Base-by-base conservation (phyloP, 1,140 invertebrate species). In the Ips nitidus region DNA sequence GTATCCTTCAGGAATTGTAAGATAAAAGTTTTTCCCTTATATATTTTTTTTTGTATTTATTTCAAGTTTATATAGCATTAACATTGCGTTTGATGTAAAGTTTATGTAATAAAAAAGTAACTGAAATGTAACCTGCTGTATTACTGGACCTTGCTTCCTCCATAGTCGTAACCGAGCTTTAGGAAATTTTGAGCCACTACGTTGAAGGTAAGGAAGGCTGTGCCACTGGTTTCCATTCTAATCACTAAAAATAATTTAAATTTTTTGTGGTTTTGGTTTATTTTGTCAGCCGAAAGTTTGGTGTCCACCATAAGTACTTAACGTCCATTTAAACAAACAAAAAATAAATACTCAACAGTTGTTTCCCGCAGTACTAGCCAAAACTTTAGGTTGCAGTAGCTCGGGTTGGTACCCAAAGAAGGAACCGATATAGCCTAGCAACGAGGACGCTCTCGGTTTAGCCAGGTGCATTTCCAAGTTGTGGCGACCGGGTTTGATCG, bases 341-440 rank as follows among this genome's bases (percentile, higher is more conserved):
- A 56, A 56, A 56, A 63, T 43, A 7, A 39, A n/a, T 56, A 60
- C 36, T 59, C 22, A 47, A 80, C 79, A 64, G 70, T 80, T 74
- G 75, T 74, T 80, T 65, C 79, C 78, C 39, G 75, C 74, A 37
- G 77, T 76, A 2, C 74, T 78, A 40, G 79, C 79, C n/a, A 80
- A 71, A 73, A 79, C 76, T 57, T 76, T 76, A 4, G 79, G 76
- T 69, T 79, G 78, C 47, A 80, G 42, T 41, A 80, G 64, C 69
- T 80, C 78, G 1, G 79, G 79, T 70, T 80, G 78, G 69, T 80
- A 80, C 6, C 79, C 79, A 69, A 80, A 79, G 61, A 80, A 78
- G 4, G 77, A 75, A 2, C 74, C 76, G 2, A 80, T 40, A 61
- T 79, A 78, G 0, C 80, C 80, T 22, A 81, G 60, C 47, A 80